Evolutionary conservation across 2,113 vertebrate species (phyloP).

Genomic region (Paramisgurnus dabryanus): DNA sequence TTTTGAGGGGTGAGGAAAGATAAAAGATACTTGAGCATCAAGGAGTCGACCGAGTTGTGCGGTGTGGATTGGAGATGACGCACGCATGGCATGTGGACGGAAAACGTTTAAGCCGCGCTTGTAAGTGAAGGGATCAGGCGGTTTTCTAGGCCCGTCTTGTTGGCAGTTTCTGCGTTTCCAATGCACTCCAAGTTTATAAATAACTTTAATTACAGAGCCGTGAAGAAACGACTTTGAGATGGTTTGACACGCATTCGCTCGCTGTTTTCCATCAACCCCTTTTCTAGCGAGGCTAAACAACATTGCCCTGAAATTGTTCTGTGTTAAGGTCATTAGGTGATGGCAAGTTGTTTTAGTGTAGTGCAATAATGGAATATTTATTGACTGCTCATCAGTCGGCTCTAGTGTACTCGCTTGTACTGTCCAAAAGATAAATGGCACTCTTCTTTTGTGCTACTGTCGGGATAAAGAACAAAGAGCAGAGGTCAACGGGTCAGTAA

Average conservation of each 20-base stretch:
- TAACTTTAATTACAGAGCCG: constrained; percentile 75
- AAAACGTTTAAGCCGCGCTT: constrained; percentile 35
- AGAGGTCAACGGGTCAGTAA: constrained; percentile 25
- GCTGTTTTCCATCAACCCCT: constrained; percentile 50
- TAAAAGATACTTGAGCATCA: constrained; percentile 32
- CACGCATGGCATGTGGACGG: background rate
- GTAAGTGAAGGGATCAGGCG: background rate
- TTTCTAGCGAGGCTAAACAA: constrained; percentile 5
- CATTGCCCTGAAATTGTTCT: background rate
- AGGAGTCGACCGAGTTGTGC: background rate
- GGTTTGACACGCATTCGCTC: constrained; percentile 63
- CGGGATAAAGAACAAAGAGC: background rate
- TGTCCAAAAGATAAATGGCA: constrained; percentile 7
- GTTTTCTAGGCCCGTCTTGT: constrained; percentile 47
- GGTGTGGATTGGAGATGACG: constrained; percentile 3
- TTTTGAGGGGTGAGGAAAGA: constrained; percentile 35
- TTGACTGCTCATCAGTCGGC: background rate
- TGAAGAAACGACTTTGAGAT: constrained; percentile 63
- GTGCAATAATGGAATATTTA: background rate
- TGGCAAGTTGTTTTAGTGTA: too few species aligned
- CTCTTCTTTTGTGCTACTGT: background rate
- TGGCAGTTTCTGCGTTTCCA: constrained; percentile 60
- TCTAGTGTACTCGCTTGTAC: background rate
- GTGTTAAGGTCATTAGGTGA: background rate
- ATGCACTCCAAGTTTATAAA: constrained; percentile 74